Conservation (phyloP, 2,888 invertebrate species). For the Actias luna region DNA sequence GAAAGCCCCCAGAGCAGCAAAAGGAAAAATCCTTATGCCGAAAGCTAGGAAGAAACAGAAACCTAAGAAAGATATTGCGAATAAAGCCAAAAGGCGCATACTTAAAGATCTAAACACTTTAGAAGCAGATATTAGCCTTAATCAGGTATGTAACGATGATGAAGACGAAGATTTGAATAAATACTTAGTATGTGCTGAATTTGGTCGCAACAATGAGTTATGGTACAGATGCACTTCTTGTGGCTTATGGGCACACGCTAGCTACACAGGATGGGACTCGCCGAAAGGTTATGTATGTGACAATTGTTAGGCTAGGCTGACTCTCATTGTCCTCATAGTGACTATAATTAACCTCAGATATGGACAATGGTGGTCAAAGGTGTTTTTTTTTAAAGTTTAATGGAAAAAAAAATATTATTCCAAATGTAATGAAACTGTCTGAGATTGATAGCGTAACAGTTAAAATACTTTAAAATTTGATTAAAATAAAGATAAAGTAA, state of each 20-base stretch:
- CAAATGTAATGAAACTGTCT: constrained; percentile 20
- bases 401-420: constrained; percentile 21
- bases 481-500: constrained; percentile 20
- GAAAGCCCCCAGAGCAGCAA: constrained; percentile 18
- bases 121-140: constrained; percentile 21
- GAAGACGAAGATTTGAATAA: constrained; percentile 24
- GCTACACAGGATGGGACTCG: constrained; percentile 27
- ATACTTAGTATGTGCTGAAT: too few relatives aligned
- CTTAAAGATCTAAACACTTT: constrained; percentile 24
- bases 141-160: constrained; percentile 22
- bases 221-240: constrained; percentile 27
- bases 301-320: constrained; percentile 18
- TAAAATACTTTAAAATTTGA: constrained; percentile 18
- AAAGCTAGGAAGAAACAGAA: constrained; percentile 16
- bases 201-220: too few relatives aligned
- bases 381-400: constrained; percentile 24
- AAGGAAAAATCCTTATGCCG: constrained; percentile 18
- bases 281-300: constrained; percentile 25
- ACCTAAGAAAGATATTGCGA: not conserved
- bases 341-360: constrained; percentile 19
- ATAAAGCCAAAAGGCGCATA: constrained; percentile 23
- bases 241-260: constrained; percentile 25
- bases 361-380: constrained; percentile 23
- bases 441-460: constrained; percentile 21
- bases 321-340: constrained; percentile 21